phyloP scores from a whole-genome alignment of 92 coral and sea anemone genomes.

The Isaurus tuberculatus region DNA sequence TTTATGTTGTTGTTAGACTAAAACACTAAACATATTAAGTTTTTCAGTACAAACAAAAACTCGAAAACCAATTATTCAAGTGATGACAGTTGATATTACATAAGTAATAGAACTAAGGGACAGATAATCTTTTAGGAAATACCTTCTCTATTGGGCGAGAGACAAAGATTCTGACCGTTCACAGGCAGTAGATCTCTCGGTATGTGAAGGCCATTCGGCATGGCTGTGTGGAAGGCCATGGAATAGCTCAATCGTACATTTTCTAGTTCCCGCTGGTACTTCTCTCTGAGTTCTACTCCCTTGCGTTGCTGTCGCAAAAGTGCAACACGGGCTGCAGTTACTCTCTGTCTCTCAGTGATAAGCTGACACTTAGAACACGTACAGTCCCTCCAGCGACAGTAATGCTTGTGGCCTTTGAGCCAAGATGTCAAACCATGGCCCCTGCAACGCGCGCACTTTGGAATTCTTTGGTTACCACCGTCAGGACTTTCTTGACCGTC shows the following conservation, averaged over 20 bases:
- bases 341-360: conserved; percentile 93
- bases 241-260: conserved; percentile 82
- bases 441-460: conserved; percentile 99
- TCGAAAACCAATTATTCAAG: conserved; percentile 2
- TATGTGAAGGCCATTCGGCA: conserved; percentile 54
- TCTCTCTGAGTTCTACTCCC: conserved; percentile 86
- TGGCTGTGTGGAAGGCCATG: conserved; percentile 80
- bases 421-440: conserved; percentile 97
- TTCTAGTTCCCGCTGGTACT: conserved; percentile 83
- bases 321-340: conserved; percentile 98
- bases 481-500: conserved; percentile 65
- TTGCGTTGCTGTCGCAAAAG: conserved; percentile 95
- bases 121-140: not conserved
- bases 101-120: not conserved
- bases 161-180: conserved; percentile 24
- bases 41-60: not conserved
- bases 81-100: not conserved
- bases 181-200: conserved; percentile 23
- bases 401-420: conserved; percentile 99
- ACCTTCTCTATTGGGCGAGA: conserved; percentile 40
- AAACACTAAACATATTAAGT: not conserved
- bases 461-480: conserved; percentile 83
- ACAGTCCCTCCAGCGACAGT: conserved; percentile 98
- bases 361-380: conserved; percentile 94
- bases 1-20: not conserved